Base-by-base conservation (phyloP, 2,888 invertebrate species). In the Scelioninae gen. 1 region DNA sequence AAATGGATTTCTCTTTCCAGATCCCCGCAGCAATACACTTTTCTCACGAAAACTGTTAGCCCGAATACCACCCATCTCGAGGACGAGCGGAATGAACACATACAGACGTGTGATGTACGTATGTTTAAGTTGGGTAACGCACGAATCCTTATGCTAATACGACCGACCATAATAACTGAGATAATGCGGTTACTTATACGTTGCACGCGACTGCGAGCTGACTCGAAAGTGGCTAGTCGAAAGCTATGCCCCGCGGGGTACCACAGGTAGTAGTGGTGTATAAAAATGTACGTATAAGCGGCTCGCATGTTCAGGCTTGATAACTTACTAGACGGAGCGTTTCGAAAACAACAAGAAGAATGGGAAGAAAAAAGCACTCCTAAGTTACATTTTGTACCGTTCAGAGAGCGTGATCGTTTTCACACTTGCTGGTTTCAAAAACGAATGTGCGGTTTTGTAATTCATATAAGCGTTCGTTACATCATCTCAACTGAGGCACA, bases 111-210 rank as follows among this genome's bases (percentile, higher is more conserved):
- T 58, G 74, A 71, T 56, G 81, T 66, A 77, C 84, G 82, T 80
- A 80, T 63, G 76, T 75, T 65, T 71, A 66, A 75, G 72, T 68
- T 81, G 83, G 72, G 75, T 79, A 83, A 83, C 81, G 83, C 81
- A 83, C 85, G 88, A 89, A 87, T 89, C 89, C 89, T 91, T 91
- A 91, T 91, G 91, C 89, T 91, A 91, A 91, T 91, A 90, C 88
- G 87, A 85, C 89, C 86, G 88, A 87, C 89, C 88, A 90, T 91
- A 91, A 91, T 91, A 89, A 90, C 87, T 86, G 87, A 83, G 87
- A 88, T 91, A 91, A 90, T 90, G 87, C 88, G 89, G 87, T 88
- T 89, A 86, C 87, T 88, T 88, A 88, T 87, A 85, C 85, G 84
- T 79, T 85, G 83, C 84, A 85, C 81, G 83, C 81, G 65, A 81